These are phyloP conservation scores for Diacarnus erythraeanus DNA, from an alignment of 37 sponge, comb jelly and placozoan genomes.

Conservation along the genomic window DNA sequence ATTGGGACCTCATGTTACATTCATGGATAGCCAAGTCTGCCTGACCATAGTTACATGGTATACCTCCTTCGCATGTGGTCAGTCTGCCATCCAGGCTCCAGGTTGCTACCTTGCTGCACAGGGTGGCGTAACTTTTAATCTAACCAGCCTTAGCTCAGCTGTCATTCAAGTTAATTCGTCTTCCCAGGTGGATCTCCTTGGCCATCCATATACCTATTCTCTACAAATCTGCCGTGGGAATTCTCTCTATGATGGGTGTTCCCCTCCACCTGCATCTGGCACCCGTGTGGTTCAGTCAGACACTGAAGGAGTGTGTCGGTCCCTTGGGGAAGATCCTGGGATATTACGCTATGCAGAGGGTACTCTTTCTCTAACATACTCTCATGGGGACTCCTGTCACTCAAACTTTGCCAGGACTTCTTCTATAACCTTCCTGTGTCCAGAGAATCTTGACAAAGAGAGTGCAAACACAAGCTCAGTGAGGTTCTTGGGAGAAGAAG, in stretches of 20 bases:
- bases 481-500: conserved; percentile 40
- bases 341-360: conserved; percentile 61
- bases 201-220: conserved; percentile 13
- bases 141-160: conserved; percentile 9
- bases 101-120: conserved; percentile 32
- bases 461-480: background rate
- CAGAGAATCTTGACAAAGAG: conserved; percentile 9
- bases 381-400: conserved; percentile 58
- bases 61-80: conserved; percentile 52
- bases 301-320: conserved; percentile 9
- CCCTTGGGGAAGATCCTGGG: conserved; percentile 34
- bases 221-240: conserved; percentile 41
- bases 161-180: background rate
- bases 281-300: conserved; percentile 32
- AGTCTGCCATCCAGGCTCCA: conserved; percentile 16
- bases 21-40: conserved; percentile 39
- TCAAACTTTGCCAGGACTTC: conserved; percentile 45
- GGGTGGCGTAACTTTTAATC: conserved; percentile 31
- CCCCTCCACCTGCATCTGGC: background rate
- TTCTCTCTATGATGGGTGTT: conserved; percentile 6
- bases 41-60: conserved; percentile 49
- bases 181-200: no score
- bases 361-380: conserved; percentile 46
- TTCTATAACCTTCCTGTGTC: conserved; percentile 66
- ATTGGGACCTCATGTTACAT: conserved; percentile 40